Conservation (phyloP, 2,113 vertebrate species). For the Arizona elegans region DNA sequence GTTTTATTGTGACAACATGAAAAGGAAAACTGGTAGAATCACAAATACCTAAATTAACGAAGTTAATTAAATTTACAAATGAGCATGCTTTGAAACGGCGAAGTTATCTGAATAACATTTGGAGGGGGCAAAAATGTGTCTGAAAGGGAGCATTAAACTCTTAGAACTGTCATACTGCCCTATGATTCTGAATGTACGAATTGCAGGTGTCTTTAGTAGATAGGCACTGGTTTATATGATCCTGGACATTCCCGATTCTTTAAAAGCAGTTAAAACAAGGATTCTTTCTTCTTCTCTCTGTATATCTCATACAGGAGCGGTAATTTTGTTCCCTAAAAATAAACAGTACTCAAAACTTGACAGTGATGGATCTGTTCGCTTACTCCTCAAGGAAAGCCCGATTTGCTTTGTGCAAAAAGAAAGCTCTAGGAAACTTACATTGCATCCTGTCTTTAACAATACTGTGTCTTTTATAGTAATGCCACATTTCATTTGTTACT, state of each 20-base stretch:
- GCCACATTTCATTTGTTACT: background rate
- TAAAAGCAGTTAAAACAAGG: constrained; percentile 1
- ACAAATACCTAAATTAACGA: constrained; percentile 39
- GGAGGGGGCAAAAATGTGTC: constrained; percentile 7
- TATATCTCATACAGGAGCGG: constrained; percentile 1
- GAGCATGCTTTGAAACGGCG: constrained; percentile 19
- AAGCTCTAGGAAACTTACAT: background rate
- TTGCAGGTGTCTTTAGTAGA: constrained; percentile 18
- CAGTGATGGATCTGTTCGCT: background rate
- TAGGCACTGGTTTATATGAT: constrained; percentile 38
- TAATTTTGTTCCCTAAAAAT: background rate
- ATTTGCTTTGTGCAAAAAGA: background rate
- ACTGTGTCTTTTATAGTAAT: background rate
- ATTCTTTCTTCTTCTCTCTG: constrained; percentile 4
- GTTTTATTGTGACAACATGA: background rate
- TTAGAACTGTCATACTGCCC: constrained; percentile 20
- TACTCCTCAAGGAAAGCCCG: background rate
- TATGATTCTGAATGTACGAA: background rate
- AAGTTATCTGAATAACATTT: constrained; percentile 45
- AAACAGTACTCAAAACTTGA: background rate
- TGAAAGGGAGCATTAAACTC: constrained; percentile 18
- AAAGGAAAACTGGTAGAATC: constrained; percentile 46
- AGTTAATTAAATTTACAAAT: constrained; percentile 56
- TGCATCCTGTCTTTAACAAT: background rate
- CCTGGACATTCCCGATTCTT: background rate